Evolutionary conservation across 2,113 vertebrate genomes (phyloP).

Genomic region (Peromyscus leucopus): DNA sequence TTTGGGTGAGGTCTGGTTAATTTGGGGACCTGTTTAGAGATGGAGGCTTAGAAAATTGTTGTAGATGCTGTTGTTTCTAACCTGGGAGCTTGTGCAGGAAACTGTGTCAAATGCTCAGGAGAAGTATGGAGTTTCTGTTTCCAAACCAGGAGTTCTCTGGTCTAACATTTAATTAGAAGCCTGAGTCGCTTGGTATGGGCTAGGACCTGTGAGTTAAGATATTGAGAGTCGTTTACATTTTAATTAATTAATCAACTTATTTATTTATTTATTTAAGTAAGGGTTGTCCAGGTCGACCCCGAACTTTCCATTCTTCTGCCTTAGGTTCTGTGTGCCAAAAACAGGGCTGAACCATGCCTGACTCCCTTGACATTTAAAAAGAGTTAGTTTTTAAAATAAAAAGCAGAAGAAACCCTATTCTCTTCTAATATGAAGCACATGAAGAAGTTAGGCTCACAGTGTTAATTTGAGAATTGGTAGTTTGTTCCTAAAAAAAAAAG

Average conservation of each 20-base stretch:
- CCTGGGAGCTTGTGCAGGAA: neutral
- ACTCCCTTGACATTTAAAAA: neutral
- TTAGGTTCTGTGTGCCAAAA: neutral
- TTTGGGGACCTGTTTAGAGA: neutral
- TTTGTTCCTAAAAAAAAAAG: neutral
- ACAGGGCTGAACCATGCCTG: neutral
- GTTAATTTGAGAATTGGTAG: conserved; percentile 58
- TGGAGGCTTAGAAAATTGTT: neutral
- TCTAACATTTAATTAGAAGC: neutral
- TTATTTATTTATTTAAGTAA: neutral
- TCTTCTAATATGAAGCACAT: neutral
- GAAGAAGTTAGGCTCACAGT: neutral
- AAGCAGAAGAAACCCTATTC: conserved; percentile 7
- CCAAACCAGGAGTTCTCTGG: neutral
- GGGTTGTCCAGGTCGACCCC: neutral
- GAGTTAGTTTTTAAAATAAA: neutral
- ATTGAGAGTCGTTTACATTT: conserved; percentile 14
- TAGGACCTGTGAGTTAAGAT: neutral
- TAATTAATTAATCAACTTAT: neutral
- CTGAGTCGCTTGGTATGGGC: neutral
- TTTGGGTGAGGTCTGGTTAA: neutral
- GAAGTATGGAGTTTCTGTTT: conserved; percentile 2
- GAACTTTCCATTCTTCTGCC: neutral
- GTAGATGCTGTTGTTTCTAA: neutral
- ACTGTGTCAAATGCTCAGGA: neutral